Percentiles rank a stretch among this genome's conserved stretches.
Evolutionary conservation across 2,797 vertebrate genomes (phyloP).

Genomic region (Aplochiton taeniatus): DNA sequence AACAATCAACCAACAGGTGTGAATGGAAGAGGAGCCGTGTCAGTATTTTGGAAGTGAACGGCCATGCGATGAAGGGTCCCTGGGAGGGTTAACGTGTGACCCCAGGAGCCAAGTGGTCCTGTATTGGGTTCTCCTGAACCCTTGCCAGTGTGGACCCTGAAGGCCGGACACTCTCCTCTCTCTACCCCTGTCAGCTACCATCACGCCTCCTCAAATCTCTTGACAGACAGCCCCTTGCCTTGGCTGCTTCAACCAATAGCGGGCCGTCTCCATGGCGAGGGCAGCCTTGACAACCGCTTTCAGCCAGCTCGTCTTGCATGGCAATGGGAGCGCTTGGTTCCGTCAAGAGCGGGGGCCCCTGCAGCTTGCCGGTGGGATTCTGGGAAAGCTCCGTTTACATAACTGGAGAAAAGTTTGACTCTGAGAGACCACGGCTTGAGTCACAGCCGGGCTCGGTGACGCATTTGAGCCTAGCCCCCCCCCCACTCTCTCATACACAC

Average conservation of each 20-base stretch:
- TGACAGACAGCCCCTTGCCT: slow-evolving; percentile 49
- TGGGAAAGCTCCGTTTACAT: slow-evolving; percentile 14
- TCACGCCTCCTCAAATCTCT: slow-evolving; percentile 32
- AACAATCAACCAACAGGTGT: too few relatives aligned
- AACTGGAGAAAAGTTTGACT: neutral
- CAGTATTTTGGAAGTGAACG: too few relatives aligned
- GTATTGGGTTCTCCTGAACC: neutral
- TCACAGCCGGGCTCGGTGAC: slow-evolving; percentile 3
- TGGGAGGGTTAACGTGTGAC: too few relatives aligned
- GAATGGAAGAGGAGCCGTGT: too few relatives aligned
- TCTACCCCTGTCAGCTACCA: slow-evolving; percentile 43
- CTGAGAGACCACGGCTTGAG: slow-evolving; percentile 21
- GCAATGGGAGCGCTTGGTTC: slow-evolving; percentile 15
- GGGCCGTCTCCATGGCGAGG: slow-evolving; percentile 36
- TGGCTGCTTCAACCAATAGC: slow-evolving; percentile 51
- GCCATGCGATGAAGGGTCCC: too few relatives aligned
- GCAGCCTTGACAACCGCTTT: slow-evolving; percentile 50
- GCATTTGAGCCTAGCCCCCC: neutral
- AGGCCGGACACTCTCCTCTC: neutral
- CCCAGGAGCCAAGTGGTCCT: too few relatives aligned
- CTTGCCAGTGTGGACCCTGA: neutral
- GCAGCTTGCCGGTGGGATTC: too few relatives aligned
- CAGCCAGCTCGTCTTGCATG: slow-evolving; percentile 37
- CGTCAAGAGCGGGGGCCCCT: neutral
- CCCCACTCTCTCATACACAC: neutral